Evolutionary conservation across 2,888 invertebrate genomes (phyloP), one percentile per base, ranked within the genome.

Genomic region (Graphium colonna): DNA sequence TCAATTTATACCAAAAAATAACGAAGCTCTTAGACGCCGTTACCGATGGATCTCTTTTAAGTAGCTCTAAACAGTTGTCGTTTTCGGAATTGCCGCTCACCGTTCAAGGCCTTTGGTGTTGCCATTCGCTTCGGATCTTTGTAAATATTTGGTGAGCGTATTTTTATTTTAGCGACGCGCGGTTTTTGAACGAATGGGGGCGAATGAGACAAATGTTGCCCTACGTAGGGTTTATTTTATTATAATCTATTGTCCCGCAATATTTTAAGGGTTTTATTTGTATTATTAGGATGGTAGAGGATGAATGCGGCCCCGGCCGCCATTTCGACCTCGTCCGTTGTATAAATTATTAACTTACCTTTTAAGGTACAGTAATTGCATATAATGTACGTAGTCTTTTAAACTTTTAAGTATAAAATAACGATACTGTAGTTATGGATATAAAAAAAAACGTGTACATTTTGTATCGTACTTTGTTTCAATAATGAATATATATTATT

Each of bases 381-480:
- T 86, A 87, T 85, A 88, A 81, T 90, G 85, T 86, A 90, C 82
- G 84, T 89, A 90, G 85, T 81, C 75, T 76, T 79, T 79, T 86
- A 79, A 82, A 83, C 72, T 81, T 84, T 90, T 92, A 92, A 91
- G 92, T 91, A 91, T 79, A 79, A 78, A 82, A 69, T 84, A 84
- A 83, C 79, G 81, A 78, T 80, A 77, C 68, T 71, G 81, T 87
- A 86, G 84, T 82, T 84, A 82, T 79, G 68, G 70, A 79, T 76
- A 12, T 63, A 82, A 82, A 86, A 85, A 90, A 91, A 90, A 81
- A 91, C 91, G 90, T 93, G 93, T 93, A 93, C 91, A 93, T 93
- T 93, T 93, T 93, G 92, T 93, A 93, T 92, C 91, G 92, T 93
- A 93, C 91, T 92, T 93, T 92, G 93, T 92, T 92, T 91, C 82